Conservation (phyloP, 2,797 vertebrate genomes). For the Eurystomus glaucurus region DNA sequence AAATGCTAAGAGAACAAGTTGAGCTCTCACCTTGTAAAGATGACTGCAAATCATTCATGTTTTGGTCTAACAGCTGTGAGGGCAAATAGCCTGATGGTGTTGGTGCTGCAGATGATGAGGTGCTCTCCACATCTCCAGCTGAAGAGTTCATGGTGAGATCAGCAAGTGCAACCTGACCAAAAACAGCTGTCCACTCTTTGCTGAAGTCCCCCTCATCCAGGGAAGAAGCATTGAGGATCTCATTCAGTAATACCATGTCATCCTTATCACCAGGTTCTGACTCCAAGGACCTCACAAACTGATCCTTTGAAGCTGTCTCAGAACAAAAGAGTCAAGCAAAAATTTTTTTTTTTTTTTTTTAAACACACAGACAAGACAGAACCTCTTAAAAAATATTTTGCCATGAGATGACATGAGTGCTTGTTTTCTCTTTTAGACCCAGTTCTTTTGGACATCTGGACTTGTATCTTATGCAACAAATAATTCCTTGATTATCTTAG, state of each 20-base stretch:
- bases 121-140: conserved; percentile 66
- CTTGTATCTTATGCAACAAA: not conserved
- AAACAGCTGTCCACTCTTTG: conserved; percentile 91
- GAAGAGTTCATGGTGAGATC: conserved; percentile 38
- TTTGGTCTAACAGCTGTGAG: conserved; percentile 95
- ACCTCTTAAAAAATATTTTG: not conserved
- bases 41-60: conserved; percentile 87
- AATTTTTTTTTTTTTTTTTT: not conserved
- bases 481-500: not conserved
- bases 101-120: conserved; percentile 32
- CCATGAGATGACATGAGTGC: not conserved
- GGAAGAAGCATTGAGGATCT: conserved; percentile 90
- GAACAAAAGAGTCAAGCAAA: conserved; percentile 1
- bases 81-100: conserved; percentile 89
- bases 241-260: conserved; percentile 88
- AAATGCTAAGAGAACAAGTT: not conserved
- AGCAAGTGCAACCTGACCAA: conserved; percentile 83
- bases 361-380: not conserved
- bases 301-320: conserved; percentile 80
- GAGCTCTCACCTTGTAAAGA: conserved; percentile 86
- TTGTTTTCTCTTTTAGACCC: not conserved
- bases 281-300: conserved; percentile 71
- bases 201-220: conserved; percentile 91
- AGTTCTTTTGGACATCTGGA: not conserved
- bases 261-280: conserved; percentile 86